Evolutionary conservation across 2,797 vertebrate genomes (phyloP).

Genomic region (Crocodylus rhombifer): DNA sequence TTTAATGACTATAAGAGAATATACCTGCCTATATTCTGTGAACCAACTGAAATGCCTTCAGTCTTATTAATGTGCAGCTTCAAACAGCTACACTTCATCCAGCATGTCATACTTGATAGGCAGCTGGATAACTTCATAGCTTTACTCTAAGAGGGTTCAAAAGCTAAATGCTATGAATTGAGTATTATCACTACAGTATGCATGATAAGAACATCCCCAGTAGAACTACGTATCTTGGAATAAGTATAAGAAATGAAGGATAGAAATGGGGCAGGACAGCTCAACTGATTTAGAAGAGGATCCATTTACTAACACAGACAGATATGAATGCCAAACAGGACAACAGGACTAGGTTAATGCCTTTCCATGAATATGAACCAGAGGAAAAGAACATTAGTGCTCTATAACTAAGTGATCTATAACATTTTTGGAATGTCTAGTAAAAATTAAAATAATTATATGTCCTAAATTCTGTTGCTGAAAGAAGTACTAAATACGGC

Average conservation of each 20-base stretch:
- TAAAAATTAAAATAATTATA: background rate
- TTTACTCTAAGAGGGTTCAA: background rate
- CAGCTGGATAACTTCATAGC: background rate
- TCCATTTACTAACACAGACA: background rate
- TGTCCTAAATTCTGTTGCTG: background rate
- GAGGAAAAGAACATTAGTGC: background rate
- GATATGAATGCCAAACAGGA: background rate
- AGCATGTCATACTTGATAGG: conserved; percentile 43
- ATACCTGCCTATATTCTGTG: conserved; percentile 9
- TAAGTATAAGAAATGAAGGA: background rate
- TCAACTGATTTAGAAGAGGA: conserved; percentile 2
- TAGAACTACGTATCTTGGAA: conserved; percentile 21
- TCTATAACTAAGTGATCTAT: background rate
- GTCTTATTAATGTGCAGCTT: background rate
- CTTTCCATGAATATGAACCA: background rate
- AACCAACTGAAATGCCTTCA: conserved; percentile 21
- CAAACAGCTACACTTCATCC: conserved; percentile 41
- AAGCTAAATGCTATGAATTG: conserved; percentile 24
- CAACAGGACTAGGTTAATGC: background rate
- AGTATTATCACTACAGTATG: background rate
- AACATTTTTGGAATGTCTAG: background rate
- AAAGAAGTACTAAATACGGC: background rate
- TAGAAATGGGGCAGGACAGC: background rate
- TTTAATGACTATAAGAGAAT: conserved; percentile 44
- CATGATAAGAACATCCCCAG: background rate